Conservation (phyloP, 2,797 vertebrate genomes). For the Chloroceryle amazona region DNA sequence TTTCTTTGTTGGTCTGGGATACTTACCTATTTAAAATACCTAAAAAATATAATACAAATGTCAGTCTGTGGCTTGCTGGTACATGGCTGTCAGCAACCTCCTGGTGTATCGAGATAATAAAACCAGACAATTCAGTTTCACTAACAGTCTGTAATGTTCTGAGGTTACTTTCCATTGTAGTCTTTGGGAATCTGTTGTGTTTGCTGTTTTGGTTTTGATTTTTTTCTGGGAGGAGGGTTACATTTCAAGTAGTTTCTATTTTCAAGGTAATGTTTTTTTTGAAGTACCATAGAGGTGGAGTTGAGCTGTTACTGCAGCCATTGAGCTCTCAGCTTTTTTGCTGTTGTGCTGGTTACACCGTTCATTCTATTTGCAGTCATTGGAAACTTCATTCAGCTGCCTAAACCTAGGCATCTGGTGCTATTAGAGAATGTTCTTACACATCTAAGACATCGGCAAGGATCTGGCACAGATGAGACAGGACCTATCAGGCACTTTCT, state of each 20-base stretch:
- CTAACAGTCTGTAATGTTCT: background rate
- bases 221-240: accelerated
- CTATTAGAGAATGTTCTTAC: background rate
- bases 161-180: background rate
- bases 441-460: background rate
- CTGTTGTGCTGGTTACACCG: background rate
- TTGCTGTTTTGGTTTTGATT: background rate
- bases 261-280: background rate
- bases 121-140: background rate
- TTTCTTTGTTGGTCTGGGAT: background rate
- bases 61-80: background rate
- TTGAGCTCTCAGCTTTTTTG: background rate
- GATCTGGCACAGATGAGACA: background rate
- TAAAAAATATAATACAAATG: background rate
- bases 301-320: background rate
- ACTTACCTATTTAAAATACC: background rate
- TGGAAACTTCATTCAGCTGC: background rate
- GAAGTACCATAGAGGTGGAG: background rate
- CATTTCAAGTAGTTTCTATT: background rate
- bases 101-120: background rate
- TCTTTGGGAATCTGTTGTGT: background rate
- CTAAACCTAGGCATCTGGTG: accelerated
- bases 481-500: background rate
- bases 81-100: background rate
- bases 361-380: background rate